phyloP scores from a whole-genome alignment of 2,797 vertebrate genomes.

The Dicrostonyx torquatus region DNA sequence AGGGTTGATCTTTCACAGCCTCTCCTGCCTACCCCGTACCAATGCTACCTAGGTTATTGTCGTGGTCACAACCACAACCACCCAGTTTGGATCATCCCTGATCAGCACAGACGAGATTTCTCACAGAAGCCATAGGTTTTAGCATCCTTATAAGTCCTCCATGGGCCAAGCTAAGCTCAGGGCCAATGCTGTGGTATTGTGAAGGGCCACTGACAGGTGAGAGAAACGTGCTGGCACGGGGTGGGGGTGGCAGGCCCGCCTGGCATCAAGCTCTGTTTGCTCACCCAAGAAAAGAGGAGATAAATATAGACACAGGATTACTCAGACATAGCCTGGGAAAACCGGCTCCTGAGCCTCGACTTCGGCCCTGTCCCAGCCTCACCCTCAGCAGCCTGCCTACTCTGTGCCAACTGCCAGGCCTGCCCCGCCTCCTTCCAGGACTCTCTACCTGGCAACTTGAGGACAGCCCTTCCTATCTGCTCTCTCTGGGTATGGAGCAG shows the following conservation, averaged over 20 bases:
- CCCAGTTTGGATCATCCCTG: not conserved
- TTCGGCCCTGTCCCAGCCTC: slow-evolving; percentile 63
- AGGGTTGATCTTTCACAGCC: not conserved
- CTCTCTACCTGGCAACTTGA: slow-evolving; percentile 10
- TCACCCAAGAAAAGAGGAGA: slow-evolving; percentile 77
- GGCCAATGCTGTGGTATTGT: not conserved
- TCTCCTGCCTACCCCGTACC: rapidly evolving
- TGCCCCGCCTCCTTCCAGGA: slow-evolving; percentile 67
- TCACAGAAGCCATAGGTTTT: not conserved
- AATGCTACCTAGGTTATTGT: not conserved
- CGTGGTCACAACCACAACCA: not conserved
- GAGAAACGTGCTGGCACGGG: slow-evolving; percentile 66
- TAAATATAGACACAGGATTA: slow-evolving; percentile 85
- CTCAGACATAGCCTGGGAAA: slow-evolving; percentile 82
- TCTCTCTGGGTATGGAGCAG: not conserved
- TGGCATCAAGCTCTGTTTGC: slow-evolving; percentile 80
- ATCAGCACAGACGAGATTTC: not conserved
- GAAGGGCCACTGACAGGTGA: slow-evolving; percentile 68
- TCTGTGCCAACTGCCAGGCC: slow-evolving; percentile 44
- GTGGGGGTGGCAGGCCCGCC: slow-evolving; percentile 61
- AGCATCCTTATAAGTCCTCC: slow-evolving; percentile 23
- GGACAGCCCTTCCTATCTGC: slow-evolving; percentile 56
- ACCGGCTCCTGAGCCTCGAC: slow-evolving; percentile 74
- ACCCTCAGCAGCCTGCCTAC: slow-evolving; percentile 32
- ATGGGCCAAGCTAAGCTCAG: not conserved